Percentiles rank a stretch among this genome's conserved stretches.
Evolutionary conservation across 2,888 invertebrate species (phyloP).

Genomic region (Julus scandinavius): DNA sequence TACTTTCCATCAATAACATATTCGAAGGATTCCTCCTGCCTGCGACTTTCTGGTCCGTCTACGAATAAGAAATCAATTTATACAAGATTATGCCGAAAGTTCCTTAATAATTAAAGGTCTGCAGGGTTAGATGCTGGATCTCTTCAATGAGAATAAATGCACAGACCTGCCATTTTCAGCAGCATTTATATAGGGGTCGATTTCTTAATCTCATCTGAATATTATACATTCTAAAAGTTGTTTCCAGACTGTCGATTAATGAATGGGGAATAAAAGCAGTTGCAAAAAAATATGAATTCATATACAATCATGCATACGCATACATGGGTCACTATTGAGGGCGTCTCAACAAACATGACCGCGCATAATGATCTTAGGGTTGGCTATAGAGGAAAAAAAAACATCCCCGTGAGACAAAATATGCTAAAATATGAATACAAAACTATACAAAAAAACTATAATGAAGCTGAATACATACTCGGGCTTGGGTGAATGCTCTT

Average conservation of each 20-base stretch:
- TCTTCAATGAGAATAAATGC: too few relatives aligned
- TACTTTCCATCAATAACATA: too few relatives aligned
- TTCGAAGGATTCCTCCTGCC: too few relatives aligned
- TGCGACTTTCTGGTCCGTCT: too few relatives aligned
- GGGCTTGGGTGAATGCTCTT: constrained; percentile 23
- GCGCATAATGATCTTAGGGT: constrained; percentile 33
- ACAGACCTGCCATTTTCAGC: neutral
- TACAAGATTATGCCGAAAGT: too few relatives aligned
- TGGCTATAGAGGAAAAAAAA: constrained; percentile 9
- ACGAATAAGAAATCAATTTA: too few relatives aligned
- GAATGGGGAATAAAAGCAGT: constrained; percentile 2
- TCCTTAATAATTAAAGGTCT: too few relatives aligned
- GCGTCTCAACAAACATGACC: constrained; percentile 33
- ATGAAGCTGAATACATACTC: neutral
- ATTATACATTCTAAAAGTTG: neutral
- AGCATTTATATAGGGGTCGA: neutral
- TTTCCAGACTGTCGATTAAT: neutral
- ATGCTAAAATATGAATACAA: constrained; percentile 33
- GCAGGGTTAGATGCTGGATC: too few relatives aligned
- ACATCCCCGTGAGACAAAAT: constrained; percentile 33
- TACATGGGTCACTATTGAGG: constrained; percentile 20
- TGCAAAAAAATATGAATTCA: neutral
- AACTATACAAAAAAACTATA: neutral
- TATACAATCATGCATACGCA: neutral
- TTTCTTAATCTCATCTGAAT: neutral